These are phyloP conservation scores for Procambarus clarkii DNA, from an alignment of 1,140 invertebrate genomes.

Conservation along the genomic window DNA sequence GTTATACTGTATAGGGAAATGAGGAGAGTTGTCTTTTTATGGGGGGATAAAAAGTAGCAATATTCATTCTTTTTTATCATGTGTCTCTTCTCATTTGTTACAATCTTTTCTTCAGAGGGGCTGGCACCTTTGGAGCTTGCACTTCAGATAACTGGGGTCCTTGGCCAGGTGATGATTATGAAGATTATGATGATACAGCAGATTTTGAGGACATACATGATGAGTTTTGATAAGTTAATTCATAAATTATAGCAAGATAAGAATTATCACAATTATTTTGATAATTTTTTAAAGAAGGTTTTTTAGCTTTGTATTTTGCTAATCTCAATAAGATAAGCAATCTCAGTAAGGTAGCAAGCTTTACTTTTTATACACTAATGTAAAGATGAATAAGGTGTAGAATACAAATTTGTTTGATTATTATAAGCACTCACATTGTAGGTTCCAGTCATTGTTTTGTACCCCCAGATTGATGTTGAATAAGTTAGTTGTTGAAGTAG, in stretches of 20 bases:
- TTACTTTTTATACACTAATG: not conserved
- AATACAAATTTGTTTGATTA: not conserved
- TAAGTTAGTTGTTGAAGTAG: too few species aligned
- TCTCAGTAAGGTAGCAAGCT: not conserved
- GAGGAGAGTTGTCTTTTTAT: too few species aligned
- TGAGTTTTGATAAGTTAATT: slow-evolving; percentile 48
- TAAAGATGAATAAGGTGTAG: not conserved
- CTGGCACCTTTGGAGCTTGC: slow-evolving; percentile 42
- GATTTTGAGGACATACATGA: slow-evolving; percentile 60
- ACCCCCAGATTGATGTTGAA: too few species aligned
- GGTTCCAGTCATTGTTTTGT: too few species aligned
- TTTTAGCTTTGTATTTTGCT: not conserved
- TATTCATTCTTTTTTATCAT: not conserved
- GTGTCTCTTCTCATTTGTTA: not conserved
- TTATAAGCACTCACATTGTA: not conserved
- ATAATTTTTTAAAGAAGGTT: not conserved
- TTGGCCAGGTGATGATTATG: slow-evolving; percentile 57
- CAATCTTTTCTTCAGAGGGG: slow-evolving; percentile 32
- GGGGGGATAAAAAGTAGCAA: not conserved
- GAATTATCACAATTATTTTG: slow-evolving; percentile 5
- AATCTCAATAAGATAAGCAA: not conserved
- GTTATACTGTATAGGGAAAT: too few species aligned
- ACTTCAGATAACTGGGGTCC: slow-evolving; percentile 43
- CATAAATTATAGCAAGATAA: not conserved
- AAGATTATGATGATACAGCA: slow-evolving; percentile 50